Percentiles rank a stretch among this genome's conserved stretches.
Evolutionary conservation across 2,797 vertebrate species (phyloP).

Genomic region (Danio choprae): DNA sequence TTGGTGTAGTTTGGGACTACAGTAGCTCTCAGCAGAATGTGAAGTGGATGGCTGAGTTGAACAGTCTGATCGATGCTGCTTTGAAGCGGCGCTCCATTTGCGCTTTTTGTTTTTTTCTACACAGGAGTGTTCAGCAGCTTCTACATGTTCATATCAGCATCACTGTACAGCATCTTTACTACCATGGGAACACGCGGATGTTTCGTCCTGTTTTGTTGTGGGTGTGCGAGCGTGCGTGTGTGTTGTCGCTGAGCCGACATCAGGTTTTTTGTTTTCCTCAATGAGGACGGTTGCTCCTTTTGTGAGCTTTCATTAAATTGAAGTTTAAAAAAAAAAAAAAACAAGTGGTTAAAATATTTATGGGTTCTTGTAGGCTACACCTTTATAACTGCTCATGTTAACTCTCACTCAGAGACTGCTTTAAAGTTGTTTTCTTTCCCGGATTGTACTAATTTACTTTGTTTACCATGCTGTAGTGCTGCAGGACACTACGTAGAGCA

Average conservation of each 20-base stretch:
- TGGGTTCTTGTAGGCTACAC: slow-evolving; percentile 97
- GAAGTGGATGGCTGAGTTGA: slow-evolving; percentile 72
- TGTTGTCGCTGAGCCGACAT: slow-evolving; percentile 99
- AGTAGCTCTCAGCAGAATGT: slow-evolving; percentile 72
- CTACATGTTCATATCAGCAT: slow-evolving; percentile 97
- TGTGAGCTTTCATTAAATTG: slow-evolving; percentile 98
- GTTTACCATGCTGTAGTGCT: slow-evolving; percentile 98
- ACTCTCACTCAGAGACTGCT: slow-evolving; percentile 86
- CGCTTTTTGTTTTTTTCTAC: slow-evolving; percentile 58
- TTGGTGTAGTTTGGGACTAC: slow-evolving; percentile 48
- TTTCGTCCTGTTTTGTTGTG: slow-evolving; percentile 70
- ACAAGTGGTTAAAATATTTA: slow-evolving; percentile 98
- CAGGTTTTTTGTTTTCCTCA: slow-evolving; percentile 99
- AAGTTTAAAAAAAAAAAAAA: slow-evolving; percentile 83
- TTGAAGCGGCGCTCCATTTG: slow-evolving; percentile 18
- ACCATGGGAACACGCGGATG: slow-evolving; percentile 93
- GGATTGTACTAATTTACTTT: slow-evolving; percentile 98
- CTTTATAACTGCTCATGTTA: slow-evolving; percentile 98
- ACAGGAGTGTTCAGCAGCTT: slow-evolving; percentile 71
- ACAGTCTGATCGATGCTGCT: slow-evolving; percentile 78
- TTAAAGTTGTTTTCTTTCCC: slow-evolving; percentile 74
- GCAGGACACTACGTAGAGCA: slow-evolving; percentile 94
- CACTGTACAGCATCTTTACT: slow-evolving; percentile 93
- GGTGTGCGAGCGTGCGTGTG: slow-evolving; percentile 80
- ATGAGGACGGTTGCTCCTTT: slow-evolving; percentile 99